Conservation (phyloP, 2,113 vertebrate genomes). For the rabbit (Oryctolagus cuniculus) region mOryCun1.1 NC_091441.1:104268001-104268500, state of each 20-base stretch:
- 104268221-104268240: background rate
- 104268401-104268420: no score
- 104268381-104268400: no score
- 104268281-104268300: no score
- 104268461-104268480: no score
- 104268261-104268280: no score
- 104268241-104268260: no score
- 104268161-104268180: background rate
- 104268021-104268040: slow-evolving; percentile 1
- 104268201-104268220: background rate
- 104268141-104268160: background rate
- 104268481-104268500: background rate
- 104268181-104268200: background rate
- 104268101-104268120: background rate
- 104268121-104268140: background rate
- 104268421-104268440: no score
- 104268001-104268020: slow-evolving; percentile 74
- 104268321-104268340: no score
- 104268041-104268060: background rate
- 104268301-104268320: no score
- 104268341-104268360: no score
- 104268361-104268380: no score
- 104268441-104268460: background rate
- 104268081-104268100: background rate
- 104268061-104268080: background rate